Percentiles rank a stretch among this genome's conserved stretches.
These are phyloP conservation scores for Protomyctophum bolini DNA, from an alignment of 2,113 vertebrate species.

Conservation along the genomic window DNA sequence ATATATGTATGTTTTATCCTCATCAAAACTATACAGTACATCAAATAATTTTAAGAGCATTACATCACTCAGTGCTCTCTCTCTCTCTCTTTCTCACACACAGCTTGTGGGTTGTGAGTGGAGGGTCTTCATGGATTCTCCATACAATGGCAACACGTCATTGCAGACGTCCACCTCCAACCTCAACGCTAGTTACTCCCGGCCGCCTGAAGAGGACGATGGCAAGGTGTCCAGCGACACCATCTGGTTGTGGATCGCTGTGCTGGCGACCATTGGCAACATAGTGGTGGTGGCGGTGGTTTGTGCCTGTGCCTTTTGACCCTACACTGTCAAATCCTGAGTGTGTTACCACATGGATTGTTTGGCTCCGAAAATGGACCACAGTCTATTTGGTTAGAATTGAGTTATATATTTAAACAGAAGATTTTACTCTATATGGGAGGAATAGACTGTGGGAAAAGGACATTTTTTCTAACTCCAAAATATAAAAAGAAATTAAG, in stretches of 20 bases:
- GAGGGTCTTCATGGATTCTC: slow-evolving; percentile 79
- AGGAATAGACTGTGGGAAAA: no score
- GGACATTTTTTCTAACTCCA: slow-evolving; percentile 19
- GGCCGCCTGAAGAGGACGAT: slow-evolving; percentile 76
- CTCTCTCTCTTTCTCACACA: not conserved
- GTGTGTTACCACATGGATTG: no score
- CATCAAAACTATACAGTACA: no score
- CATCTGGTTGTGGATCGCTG: slow-evolving; percentile 84
- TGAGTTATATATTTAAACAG: no score
- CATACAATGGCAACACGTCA: slow-evolving; percentile 78
- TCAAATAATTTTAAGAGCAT: no score
- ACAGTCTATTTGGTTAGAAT: no score
- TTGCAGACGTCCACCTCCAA: slow-evolving; percentile 82
- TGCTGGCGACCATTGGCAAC: slow-evolving; percentile 83
- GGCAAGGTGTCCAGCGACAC: slow-evolving; percentile 79
- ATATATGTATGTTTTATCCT: not conserved
- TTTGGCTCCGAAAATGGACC: no score
- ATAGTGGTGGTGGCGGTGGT: slow-evolving; percentile 84
- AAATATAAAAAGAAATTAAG: slow-evolving; percentile 15
- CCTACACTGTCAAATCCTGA: no score
- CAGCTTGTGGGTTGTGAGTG: slow-evolving; percentile 76
- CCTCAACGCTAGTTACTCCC: slow-evolving; percentile 69
- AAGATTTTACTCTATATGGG: no score
- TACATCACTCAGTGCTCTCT: no score
- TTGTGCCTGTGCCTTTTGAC: slow-evolving; percentile 82